Evolutionary conservation across 2,888 invertebrate species (phyloP), one percentile per base, ranked within the genome.

Genomic region (Synanthedon tipuliformis): DNA sequence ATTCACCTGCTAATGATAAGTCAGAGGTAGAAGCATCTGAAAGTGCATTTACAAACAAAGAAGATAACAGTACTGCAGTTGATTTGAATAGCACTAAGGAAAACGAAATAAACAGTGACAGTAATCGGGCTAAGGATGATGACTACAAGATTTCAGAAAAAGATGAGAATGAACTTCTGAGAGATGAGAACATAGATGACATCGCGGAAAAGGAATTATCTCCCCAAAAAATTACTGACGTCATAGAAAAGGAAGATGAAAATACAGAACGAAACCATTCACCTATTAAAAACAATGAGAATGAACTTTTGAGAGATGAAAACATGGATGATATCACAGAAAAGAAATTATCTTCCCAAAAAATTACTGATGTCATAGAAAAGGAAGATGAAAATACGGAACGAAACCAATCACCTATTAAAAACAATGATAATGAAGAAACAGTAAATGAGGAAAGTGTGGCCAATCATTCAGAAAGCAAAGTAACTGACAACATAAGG

Each of bases 71-170:
- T 45, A n/a, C 34, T 23, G 59, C 60, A 34, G 16, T 34, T 54
- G 55, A 56, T 45, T 45, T 15, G n/a, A 34, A 52, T 11, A 52
- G 8, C 10, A 34, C 3, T 3, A 40, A 52, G 15, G 3, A 48
- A 11, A 34, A 10, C 23, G 41, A 51, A 54, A 57, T 52, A 2
- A 49, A 45, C 45, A 45, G 45, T 45, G 15, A 45, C 11, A 45
- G 7, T 45, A 12, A 45, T 5, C 45, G 4, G 52, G 52, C 54
- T 52, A 53, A 52, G 53, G 40, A 50, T 50, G 53, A 55, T 50
- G 55, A 51, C 15, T 56, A 40, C 53, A 57, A 51, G 48, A 41
- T 23, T 10, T 45, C 51, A 52, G 49, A 59, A 4, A 53, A 50
- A 34, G 53, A 41, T 55, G 52, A 8, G 8, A 51, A 50, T 41